These are phyloP conservation scores for Drosophila melanica DNA, from an alignment of 1,140 invertebrate genomes.

Conservation along the genomic window DNA sequence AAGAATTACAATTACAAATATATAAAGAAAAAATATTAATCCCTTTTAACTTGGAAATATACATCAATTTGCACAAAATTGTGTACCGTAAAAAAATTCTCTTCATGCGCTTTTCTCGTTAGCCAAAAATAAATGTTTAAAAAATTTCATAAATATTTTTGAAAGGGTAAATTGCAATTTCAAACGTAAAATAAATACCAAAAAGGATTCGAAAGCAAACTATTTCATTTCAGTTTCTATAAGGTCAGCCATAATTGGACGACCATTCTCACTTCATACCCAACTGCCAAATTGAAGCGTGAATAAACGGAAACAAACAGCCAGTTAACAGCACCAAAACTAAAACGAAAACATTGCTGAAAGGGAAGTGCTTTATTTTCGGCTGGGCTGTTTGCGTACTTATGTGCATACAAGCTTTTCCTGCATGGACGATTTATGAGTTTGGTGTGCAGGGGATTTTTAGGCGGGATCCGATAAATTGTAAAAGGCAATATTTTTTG, in stretches of 20 bases:
- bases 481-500: neutral
- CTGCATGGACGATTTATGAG: constrained; percentile 32
- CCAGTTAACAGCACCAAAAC: neutral
- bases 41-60: no score
- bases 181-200: no score
- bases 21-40: no score
- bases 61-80: no score
- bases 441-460: no score
- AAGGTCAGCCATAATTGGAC: neutral
- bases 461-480: no score
- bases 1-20: no score
- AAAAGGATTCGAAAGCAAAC: neutral
- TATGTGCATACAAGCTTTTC: constrained; percentile 11
- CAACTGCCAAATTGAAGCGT: neutral
- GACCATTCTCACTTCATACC: neutral
- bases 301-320: neutral
- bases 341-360: neutral
- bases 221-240: neutral
- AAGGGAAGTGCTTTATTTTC: neutral
- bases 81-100: no score
- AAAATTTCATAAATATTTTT: no score
- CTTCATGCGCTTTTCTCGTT: no score
- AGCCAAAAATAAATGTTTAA: no score
- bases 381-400: constrained; percentile 18
- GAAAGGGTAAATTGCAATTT: no score